phyloP scores from a whole-genome alignment of 2,113 vertebrate genomes.

The Corythaixoides concolor region DNA sequence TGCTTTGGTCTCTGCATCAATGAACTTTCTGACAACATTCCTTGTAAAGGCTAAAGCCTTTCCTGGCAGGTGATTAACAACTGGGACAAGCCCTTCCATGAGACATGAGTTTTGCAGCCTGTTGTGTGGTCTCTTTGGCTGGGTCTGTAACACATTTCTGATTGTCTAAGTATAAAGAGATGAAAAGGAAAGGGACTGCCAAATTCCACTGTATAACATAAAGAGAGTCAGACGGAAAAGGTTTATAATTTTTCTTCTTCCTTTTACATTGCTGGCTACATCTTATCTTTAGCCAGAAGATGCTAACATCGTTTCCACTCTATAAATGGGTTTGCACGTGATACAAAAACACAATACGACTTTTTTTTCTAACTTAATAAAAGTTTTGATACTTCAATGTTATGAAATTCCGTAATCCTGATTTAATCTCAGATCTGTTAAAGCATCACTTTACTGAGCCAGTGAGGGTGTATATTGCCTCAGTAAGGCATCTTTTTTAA shows the following conservation, averaged over 20 bases:
- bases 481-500: neutral
- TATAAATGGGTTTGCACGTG: neutral
- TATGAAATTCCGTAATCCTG: neutral
- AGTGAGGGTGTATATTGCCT: neutral
- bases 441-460: neutral
- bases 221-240: neutral
- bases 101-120: neutral
- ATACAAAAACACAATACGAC: neutral
- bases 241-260: slow-evolving; percentile 40
- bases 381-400: neutral
- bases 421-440: neutral
- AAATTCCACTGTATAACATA: neutral
- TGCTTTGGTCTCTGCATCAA: neutral
- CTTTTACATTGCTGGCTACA: neutral
- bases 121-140: slow-evolving; percentile 25
- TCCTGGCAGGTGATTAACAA: neutral
- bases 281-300: slow-evolving; percentile 38
- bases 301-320: slow-evolving; percentile 17
- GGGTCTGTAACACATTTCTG: neutral
- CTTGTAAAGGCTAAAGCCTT: neutral
- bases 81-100: neutral
- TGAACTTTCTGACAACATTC: slow-evolving; percentile 5
- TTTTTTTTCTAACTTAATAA: neutral
- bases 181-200: slow-evolving; percentile 16
- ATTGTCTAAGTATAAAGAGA: slow-evolving; percentile 27